Conservation (phyloP, 1,140 invertebrate species). For the Lepeophtheirus salmonis region DNA sequence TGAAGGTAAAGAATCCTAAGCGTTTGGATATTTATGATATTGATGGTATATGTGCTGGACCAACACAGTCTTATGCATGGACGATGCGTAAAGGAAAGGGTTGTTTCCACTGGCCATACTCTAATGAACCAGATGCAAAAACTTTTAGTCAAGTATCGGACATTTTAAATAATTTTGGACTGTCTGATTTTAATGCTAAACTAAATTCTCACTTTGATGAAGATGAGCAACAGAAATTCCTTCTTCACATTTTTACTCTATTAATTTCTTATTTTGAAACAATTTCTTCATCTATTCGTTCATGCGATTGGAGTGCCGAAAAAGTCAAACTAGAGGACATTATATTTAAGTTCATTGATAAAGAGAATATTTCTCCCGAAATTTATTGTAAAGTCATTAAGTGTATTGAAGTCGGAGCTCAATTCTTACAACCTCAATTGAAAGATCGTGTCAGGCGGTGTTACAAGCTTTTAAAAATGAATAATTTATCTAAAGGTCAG, state of each 20-base stretch:
- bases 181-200: not conserved
- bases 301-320: not conserved
- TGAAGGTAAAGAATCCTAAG: slow-evolving; percentile 38
- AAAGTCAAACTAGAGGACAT: not conserved
- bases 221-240: not conserved
- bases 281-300: not conserved
- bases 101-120: not conserved
- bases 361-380: not conserved
- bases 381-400: not conserved
- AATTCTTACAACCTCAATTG: not conserved
- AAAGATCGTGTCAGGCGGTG: not conserved
- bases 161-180: not conserved
- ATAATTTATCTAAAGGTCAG: not conserved
- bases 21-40: slow-evolving; percentile 38
- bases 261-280: not conserved
- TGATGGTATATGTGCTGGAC: slow-evolving; percentile 44
- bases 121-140: not conserved
- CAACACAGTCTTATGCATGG: slow-evolving; percentile 46
- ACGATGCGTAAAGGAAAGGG: slow-evolving; percentile 29
- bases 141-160: not conserved
- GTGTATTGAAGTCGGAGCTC: not conserved
- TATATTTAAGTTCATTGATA: not conserved
- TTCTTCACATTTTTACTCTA: not conserved
- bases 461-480: not conserved
- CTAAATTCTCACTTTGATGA: too few relatives aligned